phyloP scores from a whole-genome alignment of 2,797 vertebrate species.

The Gymnoscopelus microlampas region DNA sequence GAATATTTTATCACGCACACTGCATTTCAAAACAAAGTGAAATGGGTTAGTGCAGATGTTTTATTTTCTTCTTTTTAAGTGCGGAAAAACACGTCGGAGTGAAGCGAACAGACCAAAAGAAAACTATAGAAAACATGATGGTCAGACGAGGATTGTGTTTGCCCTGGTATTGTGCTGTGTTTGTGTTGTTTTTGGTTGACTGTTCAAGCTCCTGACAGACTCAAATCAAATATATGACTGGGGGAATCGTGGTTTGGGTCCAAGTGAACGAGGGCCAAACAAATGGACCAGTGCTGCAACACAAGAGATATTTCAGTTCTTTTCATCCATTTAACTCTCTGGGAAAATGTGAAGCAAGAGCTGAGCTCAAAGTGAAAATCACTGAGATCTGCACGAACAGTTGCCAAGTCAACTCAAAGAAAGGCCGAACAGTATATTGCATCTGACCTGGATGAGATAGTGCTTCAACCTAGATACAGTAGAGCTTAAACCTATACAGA shows the following conservation, averaged over 20 bases:
- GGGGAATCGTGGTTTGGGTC: conserved; percentile 40
- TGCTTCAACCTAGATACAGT: too few species aligned
- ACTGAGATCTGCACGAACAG: conserved; percentile 1
- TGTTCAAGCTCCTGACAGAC: conserved; percentile 44
- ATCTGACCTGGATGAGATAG: too few species aligned
- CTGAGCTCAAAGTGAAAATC: conserved; percentile 6
- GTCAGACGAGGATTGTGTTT: conserved; percentile 47
- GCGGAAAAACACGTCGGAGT: neutral
- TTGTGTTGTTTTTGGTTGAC: conserved; percentile 30
- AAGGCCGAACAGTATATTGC: too few species aligned
- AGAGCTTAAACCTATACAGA: too few species aligned
- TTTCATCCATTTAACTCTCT: conserved; percentile 19
- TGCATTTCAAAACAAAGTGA: conserved; percentile 31
- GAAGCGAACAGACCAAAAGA: neutral
- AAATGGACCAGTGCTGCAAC: conserved; percentile 26
- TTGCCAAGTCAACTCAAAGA: neutral
- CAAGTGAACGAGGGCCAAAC: conserved; percentile 24
- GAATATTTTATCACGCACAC: conserved; percentile 22
- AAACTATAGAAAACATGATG: conserved; percentile 23
- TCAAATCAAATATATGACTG: conserved; percentile 41
- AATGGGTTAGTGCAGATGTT: neutral
- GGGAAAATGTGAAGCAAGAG: conserved; percentile 16
- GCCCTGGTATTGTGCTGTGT: neutral
- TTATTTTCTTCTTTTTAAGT: conserved; percentile 25
- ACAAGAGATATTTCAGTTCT: conserved; percentile 28